Evolutionary conservation across 2,888 invertebrate species (phyloP), one percentile per base, ranked within the genome.

Genomic region (Melanchra persicariae): DNA sequence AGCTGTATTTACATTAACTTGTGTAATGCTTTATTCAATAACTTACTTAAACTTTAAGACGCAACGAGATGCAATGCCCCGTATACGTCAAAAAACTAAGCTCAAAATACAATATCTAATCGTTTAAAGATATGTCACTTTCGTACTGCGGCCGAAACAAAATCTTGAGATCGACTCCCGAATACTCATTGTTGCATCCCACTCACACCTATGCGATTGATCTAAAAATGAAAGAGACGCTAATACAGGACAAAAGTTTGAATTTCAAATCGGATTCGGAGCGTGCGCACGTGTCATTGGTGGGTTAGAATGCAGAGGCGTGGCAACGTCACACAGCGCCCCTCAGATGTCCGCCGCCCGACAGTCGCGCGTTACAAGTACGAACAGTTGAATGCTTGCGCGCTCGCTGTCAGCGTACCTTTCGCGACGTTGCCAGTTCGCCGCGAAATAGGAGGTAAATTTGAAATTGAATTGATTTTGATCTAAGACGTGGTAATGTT

Each of bases 351-450:
- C 92, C 79, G 90, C 90, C 89, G 89, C 86, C 88, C 85, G 90
- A 89, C 94, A 95, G 95, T 94, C 87, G 91, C 92, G 93, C 89
- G 93, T 90, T 90, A 88, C 88, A 91, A 90, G 90, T 91, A 89
- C 92, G 90, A 94, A 94, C 95, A 95, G 95, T 94, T 94, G 94
- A 94, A 95, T 94, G 93, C 94, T 93, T 93, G 92, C 92, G 90
- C 86, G 87, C 92, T 92, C 88, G 92, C 91, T 92, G 91, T 91
- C 93, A 92, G 90, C 89, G 91, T 87, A 90, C 85, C 88, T 87
- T 87, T 87, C 91, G 91, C 90, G 91, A 91, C 93, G 93, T 92
- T 92, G 92, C 93, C 94, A 91, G 91, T 88, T 91, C 89, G 89
- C 88, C 89, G 87, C 88, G 88, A 88, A 88, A 83, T 91, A 91